Evolutionary conservation across 2,113 vertebrate species (phyloP).

Genomic region (Cisticola juncidis): DNA sequence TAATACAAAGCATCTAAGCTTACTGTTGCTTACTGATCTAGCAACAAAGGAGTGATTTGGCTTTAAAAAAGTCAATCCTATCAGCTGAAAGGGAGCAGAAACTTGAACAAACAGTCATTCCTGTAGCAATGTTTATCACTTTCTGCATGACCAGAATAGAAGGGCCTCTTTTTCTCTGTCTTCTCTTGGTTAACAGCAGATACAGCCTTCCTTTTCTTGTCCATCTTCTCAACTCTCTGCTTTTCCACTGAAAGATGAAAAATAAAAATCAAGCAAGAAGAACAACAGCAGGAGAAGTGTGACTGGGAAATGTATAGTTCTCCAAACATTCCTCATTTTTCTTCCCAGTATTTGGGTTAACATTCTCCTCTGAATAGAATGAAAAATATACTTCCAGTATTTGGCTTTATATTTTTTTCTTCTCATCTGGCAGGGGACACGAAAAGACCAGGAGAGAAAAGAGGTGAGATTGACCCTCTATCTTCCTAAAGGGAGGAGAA

Average conservation of each 20-base stretch:
- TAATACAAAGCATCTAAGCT: neutral
- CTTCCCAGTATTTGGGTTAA: neutral
- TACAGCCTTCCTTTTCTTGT: neutral
- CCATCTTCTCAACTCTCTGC: neutral
- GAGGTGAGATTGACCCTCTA: neutral
- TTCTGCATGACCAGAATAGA: neutral
- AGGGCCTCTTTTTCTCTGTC: neutral
- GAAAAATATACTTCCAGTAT: neutral
- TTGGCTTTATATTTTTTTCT: fast-evolving
- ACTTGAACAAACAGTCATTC: neutral
- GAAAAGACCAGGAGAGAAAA: neutral
- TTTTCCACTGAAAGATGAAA: neutral
- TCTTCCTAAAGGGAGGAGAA: neutral
- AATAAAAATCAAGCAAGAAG: neutral
- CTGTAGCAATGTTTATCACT: neutral
- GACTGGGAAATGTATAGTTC: neutral
- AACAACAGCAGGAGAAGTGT: neutral
- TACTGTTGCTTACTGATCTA: neutral
- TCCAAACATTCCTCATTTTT: neutral
- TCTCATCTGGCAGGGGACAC: fast-evolving
- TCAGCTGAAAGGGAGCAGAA: neutral
- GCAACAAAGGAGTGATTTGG: neutral
- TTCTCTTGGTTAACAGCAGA: neutral
- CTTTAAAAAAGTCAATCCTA: neutral
- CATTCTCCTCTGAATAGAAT: neutral